Percentiles rank a stretch among this genome's conserved stretches.
Evolutionary conservation across 2,113 vertebrate genomes (phyloP).

Genomic region (Tapirus terrestris): DNA sequence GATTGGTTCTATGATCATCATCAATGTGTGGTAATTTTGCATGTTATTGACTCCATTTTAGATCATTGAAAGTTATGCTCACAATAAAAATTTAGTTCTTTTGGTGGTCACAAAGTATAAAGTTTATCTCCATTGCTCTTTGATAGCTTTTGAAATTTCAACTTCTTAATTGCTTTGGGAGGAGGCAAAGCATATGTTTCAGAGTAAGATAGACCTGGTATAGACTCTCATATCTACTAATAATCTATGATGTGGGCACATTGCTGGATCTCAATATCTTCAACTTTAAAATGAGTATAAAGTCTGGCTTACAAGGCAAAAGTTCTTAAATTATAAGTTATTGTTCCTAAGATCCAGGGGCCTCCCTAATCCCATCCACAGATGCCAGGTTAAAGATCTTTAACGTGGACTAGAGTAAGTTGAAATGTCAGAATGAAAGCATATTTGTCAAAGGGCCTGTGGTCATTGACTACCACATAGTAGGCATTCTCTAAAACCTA

Average conservation of each 20-base stretch:
- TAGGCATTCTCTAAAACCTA: neutral
- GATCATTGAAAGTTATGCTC: neutral
- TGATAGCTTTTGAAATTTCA: slow-evolving; percentile 1
- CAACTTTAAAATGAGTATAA: neutral
- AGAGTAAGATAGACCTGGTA: neutral
- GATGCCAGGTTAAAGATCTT: neutral
- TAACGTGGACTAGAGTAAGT: neutral
- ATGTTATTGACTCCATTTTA: neutral
- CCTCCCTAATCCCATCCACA: neutral
- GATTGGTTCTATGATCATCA: neutral
- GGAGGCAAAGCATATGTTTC: neutral
- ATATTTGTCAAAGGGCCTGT: neutral
- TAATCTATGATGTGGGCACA: neutral
- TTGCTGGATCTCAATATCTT: neutral
- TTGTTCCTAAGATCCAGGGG: neutral
- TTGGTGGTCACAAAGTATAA: neutral
- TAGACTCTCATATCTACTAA: neutral
- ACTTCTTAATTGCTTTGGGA: neutral
- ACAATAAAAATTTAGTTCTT: slow-evolving; percentile 27
- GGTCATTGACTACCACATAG: neutral
- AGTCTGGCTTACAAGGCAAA: neutral
- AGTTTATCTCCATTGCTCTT: slow-evolving; percentile 55
- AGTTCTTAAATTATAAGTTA: neutral
- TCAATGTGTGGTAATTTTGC: neutral
- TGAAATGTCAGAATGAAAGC: neutral